phyloP scores from a whole-genome alignment of 2,888 invertebrate species.

The Caenorhabditis sp. region DNA sequence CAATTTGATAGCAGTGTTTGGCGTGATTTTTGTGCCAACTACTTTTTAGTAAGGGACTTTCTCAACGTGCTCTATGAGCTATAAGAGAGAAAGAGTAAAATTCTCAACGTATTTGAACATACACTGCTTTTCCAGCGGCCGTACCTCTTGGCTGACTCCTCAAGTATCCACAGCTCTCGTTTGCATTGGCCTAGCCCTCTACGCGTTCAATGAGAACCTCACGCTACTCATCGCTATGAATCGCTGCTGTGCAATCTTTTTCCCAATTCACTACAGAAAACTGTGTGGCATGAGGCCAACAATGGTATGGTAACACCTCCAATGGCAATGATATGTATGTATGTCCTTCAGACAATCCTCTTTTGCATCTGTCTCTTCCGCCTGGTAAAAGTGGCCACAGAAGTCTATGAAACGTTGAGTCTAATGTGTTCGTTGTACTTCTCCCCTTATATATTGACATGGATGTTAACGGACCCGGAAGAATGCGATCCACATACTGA shows the following conservation, averaged over 20 bases:
- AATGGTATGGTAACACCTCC: not conserved
- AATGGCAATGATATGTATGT: not conserved
- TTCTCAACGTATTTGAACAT: too few species aligned
- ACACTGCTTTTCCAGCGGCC: slow-evolving; percentile 10
- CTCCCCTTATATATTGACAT: slow-evolving; percentile 6
- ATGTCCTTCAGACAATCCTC: not conserved
- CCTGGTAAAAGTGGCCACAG: not conserved
- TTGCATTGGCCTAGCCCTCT: slow-evolving; percentile 8
- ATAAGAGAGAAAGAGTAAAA: too few species aligned
- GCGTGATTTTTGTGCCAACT: slow-evolving; percentile 17
- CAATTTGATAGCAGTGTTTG: slow-evolving; percentile 12
- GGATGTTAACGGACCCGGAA: not conserved
- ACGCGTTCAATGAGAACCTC: slow-evolving; percentile 24
- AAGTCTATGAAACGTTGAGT: not conserved
- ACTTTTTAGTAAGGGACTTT: slow-evolving; percentile 21
- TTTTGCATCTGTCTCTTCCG: not conserved
- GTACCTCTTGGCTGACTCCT: slow-evolving; percentile 9
- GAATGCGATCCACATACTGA: not conserved
- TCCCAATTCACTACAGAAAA: slow-evolving; percentile 19
- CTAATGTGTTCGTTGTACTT: slow-evolving; percentile 24
- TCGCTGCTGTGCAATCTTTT: slow-evolving; percentile 33
- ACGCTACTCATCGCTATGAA: slow-evolving; percentile 36
- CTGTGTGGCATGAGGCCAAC: slow-evolving; percentile 36
- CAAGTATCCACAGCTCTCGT: not conserved
- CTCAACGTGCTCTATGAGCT: too few species aligned